Evolutionary conservation across 2,797 vertebrate species (phyloP), one percentile per base, ranked within the genome.

Genomic region (Macropodus opercularis): DNA sequence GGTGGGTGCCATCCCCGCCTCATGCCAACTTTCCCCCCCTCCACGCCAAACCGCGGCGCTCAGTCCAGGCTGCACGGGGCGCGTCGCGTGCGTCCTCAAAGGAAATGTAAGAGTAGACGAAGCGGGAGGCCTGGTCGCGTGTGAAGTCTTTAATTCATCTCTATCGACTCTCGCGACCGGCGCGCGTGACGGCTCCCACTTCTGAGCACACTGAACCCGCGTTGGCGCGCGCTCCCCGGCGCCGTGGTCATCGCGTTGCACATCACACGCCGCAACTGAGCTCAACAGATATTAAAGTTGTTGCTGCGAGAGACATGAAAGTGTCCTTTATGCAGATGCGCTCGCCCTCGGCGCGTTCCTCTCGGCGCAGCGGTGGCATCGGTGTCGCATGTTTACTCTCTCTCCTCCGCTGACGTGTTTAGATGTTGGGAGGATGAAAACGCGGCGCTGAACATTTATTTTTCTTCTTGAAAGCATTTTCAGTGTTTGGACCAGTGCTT

Each of bases 11-110:
- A 35, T 29, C 52, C 62, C 44, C 6, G 56, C 62, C 61, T 74
- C 44, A 42, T 69, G 80, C 79, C 83, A 90, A 91, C 89, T 89
- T 90, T 86, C 72, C 63, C 72, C n/a, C 49, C 46, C 63, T n/a
- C 18, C 2, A 1, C 5, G 50, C 60, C 71, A 52, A 59, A 21
- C 69, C 57, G 78, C 9, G 67, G 67, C 60, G 43, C 77, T 75
- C 50, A 43, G 56, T 38, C 34, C 47, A 10, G 49, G 26, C 36
- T 71, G 63, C 60, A 67, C 52, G 18, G 11, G 23, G 39, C 42
- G 35, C 19, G 67, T 22, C 34, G 51, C 26, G 29, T 35, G 22
- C 21, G 57, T 43, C 62, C 48, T 40, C 6, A 51, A 23, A 49
- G 38, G 47, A 39, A 47, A 61, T 7, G 61, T 26, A 52, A 47